Evolutionary conservation across 1,140 invertebrate species (phyloP).

Genomic region (Drosophila busckii): DNA sequence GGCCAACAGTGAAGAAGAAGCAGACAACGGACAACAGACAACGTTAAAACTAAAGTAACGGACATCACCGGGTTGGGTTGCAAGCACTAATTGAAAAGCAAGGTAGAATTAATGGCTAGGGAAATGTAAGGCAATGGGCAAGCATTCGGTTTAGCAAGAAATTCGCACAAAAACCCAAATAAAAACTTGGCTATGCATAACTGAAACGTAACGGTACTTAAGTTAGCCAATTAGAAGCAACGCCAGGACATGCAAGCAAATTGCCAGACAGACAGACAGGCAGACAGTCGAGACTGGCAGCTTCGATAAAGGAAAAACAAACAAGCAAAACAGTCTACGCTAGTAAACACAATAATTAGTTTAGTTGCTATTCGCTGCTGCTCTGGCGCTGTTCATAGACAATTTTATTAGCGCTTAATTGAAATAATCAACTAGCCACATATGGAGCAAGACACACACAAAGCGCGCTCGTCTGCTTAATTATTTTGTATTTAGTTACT

Average conservation of each 20-base stretch:
- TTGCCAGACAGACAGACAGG: conserved; percentile 8
- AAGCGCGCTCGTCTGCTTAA: conserved; percentile 9
- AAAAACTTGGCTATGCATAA: conserved; percentile 36
- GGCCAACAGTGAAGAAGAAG: conserved; percentile 4
- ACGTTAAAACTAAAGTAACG: background rate
- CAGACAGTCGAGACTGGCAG: background rate
- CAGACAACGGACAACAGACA: conserved; percentile 16
- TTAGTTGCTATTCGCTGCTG: conserved; percentile 40
- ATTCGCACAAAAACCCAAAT: conserved; percentile 13
- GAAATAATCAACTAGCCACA: conserved; percentile 56
- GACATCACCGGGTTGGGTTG: background rate
- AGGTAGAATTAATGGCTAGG: conserved; percentile 70
- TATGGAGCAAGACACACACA: conserved; percentile 49
- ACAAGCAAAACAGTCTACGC: conserved; percentile 14
- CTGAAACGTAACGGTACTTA: conserved; percentile 74
- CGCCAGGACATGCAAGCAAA: conserved; percentile 29
- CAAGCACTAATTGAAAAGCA: conserved; percentile 71
- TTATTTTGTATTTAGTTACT: conserved; percentile 45
- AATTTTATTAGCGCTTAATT: conserved; percentile 71
- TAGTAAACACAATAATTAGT: conserved; percentile 53
- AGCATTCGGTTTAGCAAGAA: conserved; percentile 22
- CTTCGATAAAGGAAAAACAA: conserved; percentile 20
- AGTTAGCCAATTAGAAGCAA: conserved; percentile 69
- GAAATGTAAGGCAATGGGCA: conserved; percentile 52
- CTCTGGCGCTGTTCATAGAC: too few species aligned